Evolutionary conservation across 2,797 vertebrate genomes (phyloP).

Genomic region (Chloroceryle amazona): DNA sequence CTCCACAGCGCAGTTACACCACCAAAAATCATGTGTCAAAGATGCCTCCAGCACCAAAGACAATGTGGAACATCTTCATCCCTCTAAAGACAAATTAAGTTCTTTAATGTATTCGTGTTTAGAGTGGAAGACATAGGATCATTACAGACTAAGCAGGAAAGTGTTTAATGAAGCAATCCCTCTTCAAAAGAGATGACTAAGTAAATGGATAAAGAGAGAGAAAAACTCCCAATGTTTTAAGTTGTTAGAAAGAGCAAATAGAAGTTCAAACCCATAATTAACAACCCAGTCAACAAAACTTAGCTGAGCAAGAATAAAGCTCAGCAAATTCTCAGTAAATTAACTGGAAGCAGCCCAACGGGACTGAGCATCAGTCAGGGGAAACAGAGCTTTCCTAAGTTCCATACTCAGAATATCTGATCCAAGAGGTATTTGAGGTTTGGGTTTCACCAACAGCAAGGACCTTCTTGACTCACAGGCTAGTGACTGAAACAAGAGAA

Average conservation of each 20-base stretch:
- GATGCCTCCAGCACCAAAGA: not conserved
- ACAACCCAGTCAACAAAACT: conserved; percentile 19
- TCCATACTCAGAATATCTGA: not conserved
- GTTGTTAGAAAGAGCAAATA: conserved; percentile 4
- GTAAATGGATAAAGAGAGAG: not conserved
- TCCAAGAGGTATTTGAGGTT: not conserved
- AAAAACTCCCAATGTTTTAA: not conserved
- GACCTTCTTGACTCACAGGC: not conserved
- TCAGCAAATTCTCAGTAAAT: conserved; percentile 44
- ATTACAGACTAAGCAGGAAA: not conserved
- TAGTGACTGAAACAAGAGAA: not conserved
- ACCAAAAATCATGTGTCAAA: not conserved
- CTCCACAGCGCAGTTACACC: not conserved
- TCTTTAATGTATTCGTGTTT: not conserved
- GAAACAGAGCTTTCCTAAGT: not conserved
- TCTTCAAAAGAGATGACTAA: conserved; percentile 12
- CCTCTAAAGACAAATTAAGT: not conserved
- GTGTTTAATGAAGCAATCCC: conserved; percentile 40
- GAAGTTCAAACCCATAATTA: conserved; percentile 36
- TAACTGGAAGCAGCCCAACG: not conserved
- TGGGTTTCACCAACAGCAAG: not conserved
- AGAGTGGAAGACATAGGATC: not conserved
- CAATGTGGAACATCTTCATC: not conserved
- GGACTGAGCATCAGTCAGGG: not conserved
- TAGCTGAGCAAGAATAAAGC: conserved; percentile 1